These are phyloP conservation scores for Helicoverpa assulta DNA, from an alignment of 2,888 invertebrate genomes.

Conservation along the genomic window DNA sequence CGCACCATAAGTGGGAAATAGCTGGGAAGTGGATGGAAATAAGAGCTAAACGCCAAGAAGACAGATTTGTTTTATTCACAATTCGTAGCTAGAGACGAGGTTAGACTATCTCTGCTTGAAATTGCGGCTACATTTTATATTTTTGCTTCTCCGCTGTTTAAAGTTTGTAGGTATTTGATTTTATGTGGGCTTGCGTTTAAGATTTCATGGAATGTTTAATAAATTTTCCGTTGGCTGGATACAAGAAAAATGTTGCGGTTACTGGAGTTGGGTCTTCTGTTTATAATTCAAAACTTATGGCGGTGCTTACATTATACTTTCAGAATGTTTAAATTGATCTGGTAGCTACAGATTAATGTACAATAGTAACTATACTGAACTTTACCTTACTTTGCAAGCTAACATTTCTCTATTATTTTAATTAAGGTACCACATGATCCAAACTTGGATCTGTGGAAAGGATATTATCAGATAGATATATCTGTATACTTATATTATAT, in stretches of 20 bases:
- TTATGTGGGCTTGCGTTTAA: constrained; percentile 20
- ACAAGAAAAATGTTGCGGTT: constrained; percentile 10
- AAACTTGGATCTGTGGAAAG: not conserved
- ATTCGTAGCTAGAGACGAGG: constrained; percentile 61
- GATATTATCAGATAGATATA: constrained; percentile 18
- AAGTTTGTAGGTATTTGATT: constrained; percentile 54
- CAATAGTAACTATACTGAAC: not conserved
- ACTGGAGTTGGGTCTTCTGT: not conserved
- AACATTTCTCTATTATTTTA: not conserved
- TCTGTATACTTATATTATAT: constrained; percentile 14
- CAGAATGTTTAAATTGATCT: not conserved
- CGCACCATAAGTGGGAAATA: constrained; percentile 79
- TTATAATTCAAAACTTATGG: constrained; percentile 3
- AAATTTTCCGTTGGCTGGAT: constrained; percentile 7
- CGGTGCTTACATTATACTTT: not conserved
- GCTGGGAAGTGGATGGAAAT: constrained; percentile 85
- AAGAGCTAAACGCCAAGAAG: constrained; percentile 86
- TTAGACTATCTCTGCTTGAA: constrained; percentile 49
- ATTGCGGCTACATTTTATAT: constrained; percentile 57
- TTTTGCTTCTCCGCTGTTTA: constrained; percentile 47
- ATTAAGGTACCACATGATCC: not conserved
- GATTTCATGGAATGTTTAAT: constrained; percentile 41
- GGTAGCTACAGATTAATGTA: not conserved
- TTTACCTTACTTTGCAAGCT: not conserved
- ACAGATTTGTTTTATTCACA: constrained; percentile 87